phyloP scores from a whole-genome alignment of 2,113 vertebrate species.

The Cathartes aura region DNA sequence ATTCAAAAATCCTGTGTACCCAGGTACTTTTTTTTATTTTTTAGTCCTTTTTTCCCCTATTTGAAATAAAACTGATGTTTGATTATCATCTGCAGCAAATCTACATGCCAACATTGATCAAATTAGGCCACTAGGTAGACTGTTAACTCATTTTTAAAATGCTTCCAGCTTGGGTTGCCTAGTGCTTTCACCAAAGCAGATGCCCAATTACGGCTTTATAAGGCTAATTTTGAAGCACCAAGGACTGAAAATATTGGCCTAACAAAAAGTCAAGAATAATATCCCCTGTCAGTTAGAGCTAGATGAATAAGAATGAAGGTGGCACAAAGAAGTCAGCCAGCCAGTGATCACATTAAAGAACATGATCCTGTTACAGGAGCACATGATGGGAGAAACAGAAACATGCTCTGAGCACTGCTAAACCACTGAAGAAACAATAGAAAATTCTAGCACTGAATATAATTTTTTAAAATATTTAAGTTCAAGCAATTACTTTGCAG shows the following conservation, averaged over 20 bases:
- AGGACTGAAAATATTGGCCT: slow-evolving; percentile 24
- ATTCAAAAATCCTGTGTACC: neutral
- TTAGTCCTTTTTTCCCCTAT: neutral
- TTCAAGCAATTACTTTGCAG: neutral
- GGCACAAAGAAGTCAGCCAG: slow-evolving; percentile 1
- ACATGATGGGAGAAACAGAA: neutral
- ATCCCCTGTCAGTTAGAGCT: neutral
- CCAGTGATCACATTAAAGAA: slow-evolving; percentile 14
- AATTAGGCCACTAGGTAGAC: neutral
- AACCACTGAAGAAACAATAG: neutral
- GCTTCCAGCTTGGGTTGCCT: neutral
- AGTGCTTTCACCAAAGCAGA: neutral
- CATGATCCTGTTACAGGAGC: slow-evolving; percentile 12
- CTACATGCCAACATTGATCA: neutral
- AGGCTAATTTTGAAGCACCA: slow-evolving; percentile 10
- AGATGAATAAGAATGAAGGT: slow-evolving; percentile 14
- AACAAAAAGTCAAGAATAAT: slow-evolving; percentile 33
- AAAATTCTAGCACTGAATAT: neutral
- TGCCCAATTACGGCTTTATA: neutral
- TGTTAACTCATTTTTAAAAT: neutral
- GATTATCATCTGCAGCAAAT: neutral
- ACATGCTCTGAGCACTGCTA: neutral
- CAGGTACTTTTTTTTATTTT: neutral
- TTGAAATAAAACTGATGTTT: neutral
- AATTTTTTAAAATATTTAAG: neutral